A percentile compares a stretch with the other conserved stretches of the same genome.
Evolutionary conservation across 2,888 invertebrate genomes (phyloP).

Genomic region (Phyllotreta cruciferae): DNA sequence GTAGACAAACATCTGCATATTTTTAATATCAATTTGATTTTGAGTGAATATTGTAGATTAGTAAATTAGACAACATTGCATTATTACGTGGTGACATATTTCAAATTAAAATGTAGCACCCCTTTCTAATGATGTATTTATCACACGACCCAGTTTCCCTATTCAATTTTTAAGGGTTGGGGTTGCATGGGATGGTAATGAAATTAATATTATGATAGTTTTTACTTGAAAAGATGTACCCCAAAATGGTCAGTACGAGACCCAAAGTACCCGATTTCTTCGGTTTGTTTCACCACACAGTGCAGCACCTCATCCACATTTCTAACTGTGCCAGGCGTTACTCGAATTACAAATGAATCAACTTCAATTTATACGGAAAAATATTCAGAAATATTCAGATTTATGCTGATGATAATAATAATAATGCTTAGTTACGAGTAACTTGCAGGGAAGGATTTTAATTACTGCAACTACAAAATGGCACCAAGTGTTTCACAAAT

Average conservation of each 20-base stretch:
- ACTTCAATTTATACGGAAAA: slow-evolving; percentile 70
- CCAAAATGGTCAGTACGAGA: slow-evolving; percentile 64
- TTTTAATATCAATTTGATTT: no score
- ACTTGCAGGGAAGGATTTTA: slow-evolving; percentile 69
- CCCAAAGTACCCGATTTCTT: slow-evolving; percentile 80
- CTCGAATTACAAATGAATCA: slow-evolving; percentile 72
- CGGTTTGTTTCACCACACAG: slow-evolving; percentile 76
- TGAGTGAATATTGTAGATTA: no score
- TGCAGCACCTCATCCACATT: slow-evolving; percentile 75
- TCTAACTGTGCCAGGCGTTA: slow-evolving; percentile 72
- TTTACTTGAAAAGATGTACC: no score
- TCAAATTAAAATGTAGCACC: no score
- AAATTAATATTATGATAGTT: no score
- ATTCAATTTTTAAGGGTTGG: no score
- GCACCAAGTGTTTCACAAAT: slow-evolving; percentile 67
- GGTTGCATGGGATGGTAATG: no score
- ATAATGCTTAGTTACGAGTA: slow-evolving; percentile 71
- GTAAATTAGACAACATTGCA: no score
- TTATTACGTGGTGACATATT: no score
- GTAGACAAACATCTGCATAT: no score
- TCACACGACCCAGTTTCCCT: no score
- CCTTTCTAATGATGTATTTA: no score
- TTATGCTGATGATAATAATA: slow-evolving; percentile 66
- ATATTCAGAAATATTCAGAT: slow-evolving; percentile 60
- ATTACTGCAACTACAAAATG: slow-evolving; percentile 66